Base-by-base conservation (phyloP, 2,797 vertebrate genomes). In the Hydrocynus forskahlii region DNA sequence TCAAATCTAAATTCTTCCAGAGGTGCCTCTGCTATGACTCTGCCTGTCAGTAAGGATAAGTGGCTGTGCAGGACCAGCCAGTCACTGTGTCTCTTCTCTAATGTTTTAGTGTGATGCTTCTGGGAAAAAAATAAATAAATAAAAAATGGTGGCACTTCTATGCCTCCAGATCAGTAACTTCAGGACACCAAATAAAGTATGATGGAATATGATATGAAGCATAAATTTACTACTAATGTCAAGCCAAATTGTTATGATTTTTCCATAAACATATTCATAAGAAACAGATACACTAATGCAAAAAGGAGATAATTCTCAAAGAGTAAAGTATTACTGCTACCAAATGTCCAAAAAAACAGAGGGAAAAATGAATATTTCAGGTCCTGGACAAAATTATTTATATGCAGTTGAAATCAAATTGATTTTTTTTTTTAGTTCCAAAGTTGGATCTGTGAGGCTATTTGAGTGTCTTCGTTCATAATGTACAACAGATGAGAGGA, bases 301-400 rank as follows among this genome's bases (percentile, higher is more conserved):
- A 76, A 55, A 19, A 2, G 29, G 23, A 68, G 29, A 21, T 17
- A 0, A 19, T 67, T 10, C 2, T 4, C 16, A 25, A 16, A 40
- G n/a, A 69, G 66, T 19, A 0, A 48, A 45, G 29, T 25, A 72
- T 29, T 38, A 59, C 45, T 25, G 16, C 40, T 23, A 66, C 9
- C 5, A 13, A 52, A 72, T 54, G 48, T 70, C 69, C 17, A n/a
- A n/a, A 57, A 16, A 43, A 43, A 43, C n/a, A n/a, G n/a, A n/a
- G 9, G 9, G 9, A 57, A n/a, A 16, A 57, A 66, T 80, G 1
- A 80, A 74, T 57, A 73, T 66, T 80, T 80, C 7, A 74, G n/a
- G 17, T 55, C 19, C 29, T 40, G 52, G 70, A n/a, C 52, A 73
- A 73, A 73, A 73, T 67, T 66, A 80, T 80, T 73, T 60, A 73